Evolutionary conservation across 1,140 invertebrate species (phyloP).

Genomic region (Drosophila carrolli): DNA sequence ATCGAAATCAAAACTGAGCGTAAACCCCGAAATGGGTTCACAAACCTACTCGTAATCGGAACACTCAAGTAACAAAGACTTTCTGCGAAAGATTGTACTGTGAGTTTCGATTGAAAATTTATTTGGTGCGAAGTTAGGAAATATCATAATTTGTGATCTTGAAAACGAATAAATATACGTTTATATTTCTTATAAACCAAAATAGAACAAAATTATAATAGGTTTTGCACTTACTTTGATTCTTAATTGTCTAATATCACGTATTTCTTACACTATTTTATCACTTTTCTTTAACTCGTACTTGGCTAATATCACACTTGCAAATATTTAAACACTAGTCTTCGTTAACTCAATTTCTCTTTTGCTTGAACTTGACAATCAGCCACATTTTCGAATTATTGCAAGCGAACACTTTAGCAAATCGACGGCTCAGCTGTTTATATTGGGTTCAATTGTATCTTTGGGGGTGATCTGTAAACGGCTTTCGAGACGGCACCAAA

Average conservation of each 20-base stretch:
- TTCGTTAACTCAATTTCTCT: conserved; percentile 37
- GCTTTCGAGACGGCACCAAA: conserved; percentile 28
- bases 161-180: neutral
- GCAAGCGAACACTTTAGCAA: conserved; percentile 38
- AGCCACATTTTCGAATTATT: conserved; percentile 50
- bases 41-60: conserved; percentile 19
- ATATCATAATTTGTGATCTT: neutral
- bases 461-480: conserved; percentile 10
- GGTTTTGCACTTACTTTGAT: conserved; percentile 17
- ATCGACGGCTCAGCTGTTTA: conserved; percentile 26
- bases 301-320: conserved; percentile 25
- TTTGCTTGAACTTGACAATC: conserved; percentile 56
- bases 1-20: conserved; percentile 1
- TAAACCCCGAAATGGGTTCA: conserved; percentile 26
- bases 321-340: conserved; percentile 2
- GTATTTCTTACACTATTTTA: conserved; percentile 6
- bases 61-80: neutral
- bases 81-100: neutral
- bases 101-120: neutral
- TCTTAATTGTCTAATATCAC: conserved; percentile 29
- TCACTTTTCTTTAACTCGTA: neutral
- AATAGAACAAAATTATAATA: too few relatives aligned
- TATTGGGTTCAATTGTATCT: conserved; percentile 47
- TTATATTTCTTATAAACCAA: neutral
- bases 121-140: too few relatives aligned